Evolutionary conservation across 2,888 invertebrate species (phyloP).

Genomic region (Dicranocentrus wangi): DNA sequence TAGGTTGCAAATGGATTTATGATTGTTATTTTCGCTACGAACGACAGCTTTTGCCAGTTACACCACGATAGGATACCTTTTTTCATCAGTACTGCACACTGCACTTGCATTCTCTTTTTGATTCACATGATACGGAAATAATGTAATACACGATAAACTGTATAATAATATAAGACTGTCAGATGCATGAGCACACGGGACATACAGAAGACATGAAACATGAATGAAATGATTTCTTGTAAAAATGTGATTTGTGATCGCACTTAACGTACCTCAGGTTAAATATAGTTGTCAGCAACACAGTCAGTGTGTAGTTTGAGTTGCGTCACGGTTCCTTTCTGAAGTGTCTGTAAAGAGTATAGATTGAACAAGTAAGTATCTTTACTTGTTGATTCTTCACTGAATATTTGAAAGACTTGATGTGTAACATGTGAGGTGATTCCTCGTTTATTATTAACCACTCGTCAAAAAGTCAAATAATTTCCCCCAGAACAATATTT

Average conservation of each 20-base stretch:
- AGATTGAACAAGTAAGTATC: too few relatives aligned
- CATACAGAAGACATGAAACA: not conserved
- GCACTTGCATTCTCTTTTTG: slow-evolving; percentile 34
- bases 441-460: slow-evolving; percentile 10
- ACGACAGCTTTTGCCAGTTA: slow-evolving; percentile 17
- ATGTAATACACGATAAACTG: slow-evolving; percentile 30
- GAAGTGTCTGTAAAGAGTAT: not conserved
- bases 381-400: too few relatives aligned
- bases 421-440: not conserved
- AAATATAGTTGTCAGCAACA: slow-evolving; percentile 1
- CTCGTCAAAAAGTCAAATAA: slow-evolving; percentile 43
- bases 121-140: slow-evolving; percentile 51
- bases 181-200: not conserved
- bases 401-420: not conserved
- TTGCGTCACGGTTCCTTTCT: slow-evolving; percentile 1
- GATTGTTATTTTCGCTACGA: slow-evolving; percentile 47
- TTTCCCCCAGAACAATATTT: slow-evolving; percentile 27
- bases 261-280: slow-evolving; percentile 4
- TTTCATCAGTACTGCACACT: slow-evolving; percentile 2
- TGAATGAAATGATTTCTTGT: not conserved
- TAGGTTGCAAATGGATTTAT: slow-evolving; percentile 49
- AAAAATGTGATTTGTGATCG: not conserved
- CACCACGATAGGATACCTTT: slow-evolving; percentile 4
- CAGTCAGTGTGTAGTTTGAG: not conserved
- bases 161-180: not conserved